Evolutionary conservation across 1,140 invertebrate genomes (phyloP).

Genomic region (Laupala kohalensis): DNA sequence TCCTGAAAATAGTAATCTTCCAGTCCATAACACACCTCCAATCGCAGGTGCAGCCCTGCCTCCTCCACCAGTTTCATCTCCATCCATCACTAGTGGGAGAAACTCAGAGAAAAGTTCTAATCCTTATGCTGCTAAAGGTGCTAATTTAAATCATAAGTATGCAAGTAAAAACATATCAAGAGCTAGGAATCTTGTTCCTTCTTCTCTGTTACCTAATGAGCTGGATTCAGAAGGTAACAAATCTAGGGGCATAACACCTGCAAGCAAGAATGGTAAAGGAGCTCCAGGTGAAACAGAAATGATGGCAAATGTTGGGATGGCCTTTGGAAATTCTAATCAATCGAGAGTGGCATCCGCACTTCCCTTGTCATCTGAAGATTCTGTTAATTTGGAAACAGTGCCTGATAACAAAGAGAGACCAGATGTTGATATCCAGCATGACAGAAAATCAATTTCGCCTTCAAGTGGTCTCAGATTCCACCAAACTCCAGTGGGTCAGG

Average conservation of each 20-base stretch:
- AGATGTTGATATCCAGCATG: slow-evolving; percentile 21
- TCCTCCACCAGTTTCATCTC: not conserved
- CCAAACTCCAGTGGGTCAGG: not conserved
- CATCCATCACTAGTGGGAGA: not conserved
- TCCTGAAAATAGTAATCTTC: slow-evolving; percentile 17
- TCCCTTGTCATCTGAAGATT: slow-evolving; percentile 20
- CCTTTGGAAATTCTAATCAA: not conserved
- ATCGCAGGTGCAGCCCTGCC: slow-evolving; percentile 8
- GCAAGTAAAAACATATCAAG: slow-evolving; percentile 3
- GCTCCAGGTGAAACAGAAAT: not conserved
- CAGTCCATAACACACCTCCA: slow-evolving; percentile 17
- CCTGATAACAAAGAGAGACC: slow-evolving; percentile 50
- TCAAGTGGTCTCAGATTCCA: not conserved
- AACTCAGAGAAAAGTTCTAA: slow-evolving; percentile 6
- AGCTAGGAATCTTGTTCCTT: not conserved
- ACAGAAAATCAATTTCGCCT: slow-evolving; percentile 11
- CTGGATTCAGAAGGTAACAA: not conserved
- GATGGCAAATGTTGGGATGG: not conserved
- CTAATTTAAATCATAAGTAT: slow-evolving; percentile 1
- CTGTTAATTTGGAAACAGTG: slow-evolving; percentile 41
- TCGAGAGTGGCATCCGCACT: not conserved
- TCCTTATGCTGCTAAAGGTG: slow-evolving; percentile 13
- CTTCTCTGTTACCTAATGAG: not conserved
- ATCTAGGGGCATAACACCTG: not conserved
- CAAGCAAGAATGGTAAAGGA: too few relatives aligned